Conservation (phyloP, 1,140 invertebrate genomes). For the Polyergus mexicanus region DNA sequence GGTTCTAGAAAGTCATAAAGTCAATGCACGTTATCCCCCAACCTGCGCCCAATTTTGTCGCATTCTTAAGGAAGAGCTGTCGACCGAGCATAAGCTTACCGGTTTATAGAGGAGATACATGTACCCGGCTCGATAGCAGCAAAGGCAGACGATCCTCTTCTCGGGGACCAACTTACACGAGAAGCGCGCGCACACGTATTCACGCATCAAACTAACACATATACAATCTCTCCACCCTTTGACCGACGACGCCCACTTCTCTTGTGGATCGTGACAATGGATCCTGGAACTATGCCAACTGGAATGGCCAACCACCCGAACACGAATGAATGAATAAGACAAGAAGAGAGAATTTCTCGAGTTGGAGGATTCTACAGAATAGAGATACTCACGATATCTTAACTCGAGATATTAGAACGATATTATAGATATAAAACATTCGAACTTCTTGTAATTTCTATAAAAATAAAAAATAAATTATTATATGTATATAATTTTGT, state of each 20-base stretch:
- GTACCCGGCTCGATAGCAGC: slow-evolving; percentile 52
- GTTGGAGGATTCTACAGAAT: background rate
- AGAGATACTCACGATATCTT: background rate
- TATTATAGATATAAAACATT: too few species aligned
- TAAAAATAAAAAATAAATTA: too few species aligned
- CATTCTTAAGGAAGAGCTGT: slow-evolving; percentile 28
- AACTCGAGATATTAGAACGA: too few species aligned
- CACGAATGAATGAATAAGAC: background rate
- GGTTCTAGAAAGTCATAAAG: background rate
- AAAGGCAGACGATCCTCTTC: slow-evolving; percentile 45
- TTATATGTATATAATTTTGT: too few species aligned
- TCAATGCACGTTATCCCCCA: too few species aligned
- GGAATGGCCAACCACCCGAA: slow-evolving; percentile 38
- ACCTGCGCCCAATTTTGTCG: background rate
- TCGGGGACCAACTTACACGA: slow-evolving; percentile 29
- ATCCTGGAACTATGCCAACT: slow-evolving; percentile 60
- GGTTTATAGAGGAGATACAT: slow-evolving; percentile 57
- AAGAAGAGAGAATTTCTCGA: background rate
- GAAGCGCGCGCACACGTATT: too few species aligned
- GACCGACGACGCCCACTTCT: slow-evolving; percentile 22
- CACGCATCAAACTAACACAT: too few species aligned
- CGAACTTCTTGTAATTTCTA: too few species aligned
- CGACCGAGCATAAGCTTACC: slow-evolving; percentile 24
- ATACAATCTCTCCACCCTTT: slow-evolving; percentile 3
- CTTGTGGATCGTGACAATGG: slow-evolving; percentile 40